Conservation (phyloP, 1,140 invertebrate genomes). For the Euwallacea fornicatus region DNA sequence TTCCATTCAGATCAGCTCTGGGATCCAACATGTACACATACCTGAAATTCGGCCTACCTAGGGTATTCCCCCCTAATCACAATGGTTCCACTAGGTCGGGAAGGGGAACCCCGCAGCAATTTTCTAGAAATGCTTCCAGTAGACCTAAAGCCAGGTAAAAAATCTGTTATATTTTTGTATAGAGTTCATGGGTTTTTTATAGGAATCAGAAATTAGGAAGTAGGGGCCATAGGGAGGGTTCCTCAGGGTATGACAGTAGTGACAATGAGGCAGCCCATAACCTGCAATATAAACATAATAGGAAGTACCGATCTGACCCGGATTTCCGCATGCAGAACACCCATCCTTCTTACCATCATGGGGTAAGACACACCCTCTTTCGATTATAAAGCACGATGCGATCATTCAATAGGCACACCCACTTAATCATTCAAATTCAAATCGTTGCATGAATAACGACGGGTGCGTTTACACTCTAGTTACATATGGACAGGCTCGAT, state of each 20-base stretch:
- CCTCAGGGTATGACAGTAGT: slow-evolving; percentile 86
- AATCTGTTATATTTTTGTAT: not conserved
- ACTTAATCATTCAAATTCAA: too few relatives aligned
- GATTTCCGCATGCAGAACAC: slow-evolving; percentile 72
- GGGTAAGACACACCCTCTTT: slow-evolving; percentile 42
- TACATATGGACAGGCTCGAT: too few relatives aligned
- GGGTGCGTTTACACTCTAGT: too few relatives aligned
- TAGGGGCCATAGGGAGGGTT: slow-evolving; percentile 60
- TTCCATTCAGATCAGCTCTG: slow-evolving; percentile 66
- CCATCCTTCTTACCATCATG: slow-evolving; percentile 57
- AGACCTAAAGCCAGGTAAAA: slow-evolving; percentile 45
- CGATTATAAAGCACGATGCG: not conserved
- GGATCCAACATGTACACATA: slow-evolving; percentile 91
- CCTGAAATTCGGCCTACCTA: slow-evolving; percentile 87
- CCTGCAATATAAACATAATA: slow-evolving; percentile 65
- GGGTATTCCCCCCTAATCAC: slow-evolving; percentile 81
- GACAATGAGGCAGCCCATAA: slow-evolving; percentile 68
- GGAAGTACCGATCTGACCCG: slow-evolving; percentile 77
- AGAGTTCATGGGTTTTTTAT: slow-evolving; percentile 1
- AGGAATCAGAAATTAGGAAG: slow-evolving; percentile 51
- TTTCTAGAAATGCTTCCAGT: slow-evolving; percentile 46
- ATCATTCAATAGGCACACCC: too few relatives aligned
- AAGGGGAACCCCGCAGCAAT: slow-evolving; percentile 56
- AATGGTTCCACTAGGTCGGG: slow-evolving; percentile 61
- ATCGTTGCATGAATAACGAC: too few relatives aligned